Evolutionary conservation across 2,888 invertebrate species (phyloP).

Genomic region (Smittia aterrima): DNA sequence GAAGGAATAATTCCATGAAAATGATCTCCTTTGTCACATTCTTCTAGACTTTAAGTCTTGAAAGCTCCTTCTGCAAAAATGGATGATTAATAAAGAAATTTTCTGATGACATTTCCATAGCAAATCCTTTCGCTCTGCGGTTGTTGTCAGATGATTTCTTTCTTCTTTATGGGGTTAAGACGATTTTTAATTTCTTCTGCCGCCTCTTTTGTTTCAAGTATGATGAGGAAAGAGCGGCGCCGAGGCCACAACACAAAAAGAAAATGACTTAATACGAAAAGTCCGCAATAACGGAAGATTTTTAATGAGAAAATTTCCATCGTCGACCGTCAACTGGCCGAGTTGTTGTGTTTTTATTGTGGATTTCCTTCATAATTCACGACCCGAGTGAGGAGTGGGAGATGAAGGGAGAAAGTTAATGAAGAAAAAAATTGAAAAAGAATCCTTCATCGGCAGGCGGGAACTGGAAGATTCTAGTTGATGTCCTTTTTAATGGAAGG

Average conservation of each 20-base stretch:
- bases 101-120: too few relatives aligned
- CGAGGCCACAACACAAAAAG: neutral
- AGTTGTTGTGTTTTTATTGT: conserved; percentile 1
- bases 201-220: neutral
- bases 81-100: too few relatives aligned
- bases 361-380: conserved; percentile 1
- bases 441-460: conserved; percentile 19
- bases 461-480: neutral
- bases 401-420: neutral
- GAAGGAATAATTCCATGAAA: neutral
- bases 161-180: conserved; percentile 31
- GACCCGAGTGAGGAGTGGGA: neutral
- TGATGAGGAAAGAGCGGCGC: neutral
- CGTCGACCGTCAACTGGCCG: neutral
- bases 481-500: conserved; percentile 22
- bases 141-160: conserved; percentile 2
- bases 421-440: conserved; percentile 6
- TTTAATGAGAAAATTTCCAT: conserved; percentile 5
- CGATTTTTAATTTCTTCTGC: conserved; percentile 32
- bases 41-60: too few relatives aligned
- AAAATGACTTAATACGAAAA: conserved; percentile 30
- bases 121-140: conserved; percentile 1
- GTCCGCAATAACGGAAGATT: conserved; percentile 10
- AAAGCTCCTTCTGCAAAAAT: too few relatives aligned
- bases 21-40: neutral